Base-by-base conservation (phyloP, 2,797 vertebrate species). In the Acipenser transmontanus region DNA sequence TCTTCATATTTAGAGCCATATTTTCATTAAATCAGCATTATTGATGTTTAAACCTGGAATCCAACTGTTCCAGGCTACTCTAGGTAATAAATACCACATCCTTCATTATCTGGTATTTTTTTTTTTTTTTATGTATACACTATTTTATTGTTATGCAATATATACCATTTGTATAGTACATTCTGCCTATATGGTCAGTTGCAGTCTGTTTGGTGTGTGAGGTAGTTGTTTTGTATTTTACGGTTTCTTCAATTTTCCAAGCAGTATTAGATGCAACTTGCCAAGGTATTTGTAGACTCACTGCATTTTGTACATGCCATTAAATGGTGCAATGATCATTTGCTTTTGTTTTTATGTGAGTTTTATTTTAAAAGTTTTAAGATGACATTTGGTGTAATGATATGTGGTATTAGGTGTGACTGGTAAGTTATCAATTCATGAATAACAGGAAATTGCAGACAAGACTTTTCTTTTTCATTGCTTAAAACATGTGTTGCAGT, bases 251-350 rank as follows among this genome's bases (percentile, higher is more conserved):
- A 72, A 69, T 77, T 78, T 69, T 63, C 80, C 73, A 59, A 17
- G 66, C 73, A 79, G 77, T 82, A 74, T 82, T 84, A 74, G 76
- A 61, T 49, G 50, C 69, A 49, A 74, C 74, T 80, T 80, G 76
- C 74, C 78, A 82, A 74, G 70, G 75, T 74, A 61, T 50, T 51
- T 56, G 20, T 12, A 47, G 51, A 34, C 61, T 11, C 49, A 50
- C 71, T 67, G 71, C 69, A 66, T 74, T 74, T 78, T 80, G 75
- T 83, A 80, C 69, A 61, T 79, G 81, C 76, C 80, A 81, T 87
- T 72, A 79, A 75, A 79, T 81, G 79, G 81, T 87, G 81, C 81
- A 85, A 86, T 81, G 74, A 14, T 49, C 50, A 64, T 81, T 62
- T 56, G 67, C 82, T 68, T 78, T 72, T 66, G 34, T 34, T 34